Evolutionary conservation across 2,797 vertebrate genomes (phyloP), one percentile per base, ranked within the genome.

Genomic region (Lagodon rhomboides): DNA sequence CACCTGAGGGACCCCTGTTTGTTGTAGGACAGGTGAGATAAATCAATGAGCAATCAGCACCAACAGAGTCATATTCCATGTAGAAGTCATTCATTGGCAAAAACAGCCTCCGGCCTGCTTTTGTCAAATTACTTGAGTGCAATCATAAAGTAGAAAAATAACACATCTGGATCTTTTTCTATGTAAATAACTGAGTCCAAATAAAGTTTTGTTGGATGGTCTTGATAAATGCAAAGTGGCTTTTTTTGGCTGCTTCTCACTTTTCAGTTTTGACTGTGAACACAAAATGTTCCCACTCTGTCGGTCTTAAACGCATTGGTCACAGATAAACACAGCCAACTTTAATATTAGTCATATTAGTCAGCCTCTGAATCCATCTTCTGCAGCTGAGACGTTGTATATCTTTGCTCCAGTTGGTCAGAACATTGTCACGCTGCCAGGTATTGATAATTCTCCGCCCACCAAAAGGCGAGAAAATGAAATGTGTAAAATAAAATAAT

Each of bases 261-360:
- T 38, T 17, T 27, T 25, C 15, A 55, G 13, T 44, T 58, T 55
- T 50, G 12, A 62, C 55, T 56, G 6, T 46, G 3, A 46, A 30
- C 3, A 5, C 61, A 46, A 53, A 66, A 53, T 77, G 17, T 82
- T n/a, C 38, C 23, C 15, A 18, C 54, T 66, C 12, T 64, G 59
- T 49, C 56, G 10, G 12, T 61, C 23, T 50, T 15, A 67, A 63
- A 47, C 20, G 16, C 17, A 51, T 43, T 38, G n/a, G n/a, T 68
- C 51, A 56, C 16, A 69, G 56, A 61, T 22, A 64, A 55, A 70
- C 23, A 50, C 47, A 54, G 56, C 34, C 65, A 17, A 46, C 56
- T 65, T 66, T 69, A n/a, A 65, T 43, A 68, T 59, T 50, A 71
- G 61, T 27, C 55, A 55, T 58, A 66, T 85, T 62, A 81, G 55